phyloP scores from a whole-genome alignment of 2,888 invertebrate genomes.

The Heliconius aoede region DNA sequence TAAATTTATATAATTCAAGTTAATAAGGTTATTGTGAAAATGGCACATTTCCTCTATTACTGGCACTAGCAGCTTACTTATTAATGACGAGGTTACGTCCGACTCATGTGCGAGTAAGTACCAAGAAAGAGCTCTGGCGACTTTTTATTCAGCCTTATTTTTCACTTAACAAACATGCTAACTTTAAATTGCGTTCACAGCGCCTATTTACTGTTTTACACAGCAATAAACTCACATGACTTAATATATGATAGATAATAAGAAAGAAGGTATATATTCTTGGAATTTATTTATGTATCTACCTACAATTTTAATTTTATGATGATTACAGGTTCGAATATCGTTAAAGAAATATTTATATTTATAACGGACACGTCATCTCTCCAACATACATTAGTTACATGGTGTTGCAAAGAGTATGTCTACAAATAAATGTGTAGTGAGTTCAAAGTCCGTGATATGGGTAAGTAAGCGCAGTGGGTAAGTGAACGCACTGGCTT shows the following conservation, averaged over 20 bases:
- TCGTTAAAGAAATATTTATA: background rate
- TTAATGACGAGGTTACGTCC: conserved; percentile 17
- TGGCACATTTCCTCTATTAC: background rate
- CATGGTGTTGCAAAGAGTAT: background rate
- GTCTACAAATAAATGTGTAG: background rate
- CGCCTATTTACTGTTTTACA: background rate
- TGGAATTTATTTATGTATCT: too few species aligned
- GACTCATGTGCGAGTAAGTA: conserved; percentile 11
- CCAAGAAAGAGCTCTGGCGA: conserved; percentile 16
- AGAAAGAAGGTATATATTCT: background rate
- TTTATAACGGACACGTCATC: background rate
- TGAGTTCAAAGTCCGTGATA: background rate
- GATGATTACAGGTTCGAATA: background rate
- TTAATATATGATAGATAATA: background rate
- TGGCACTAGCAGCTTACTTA: background rate
- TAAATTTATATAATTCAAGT: background rate
- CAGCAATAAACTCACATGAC: background rate
- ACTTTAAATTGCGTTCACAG: conserved; percentile 3
- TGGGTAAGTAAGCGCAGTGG: too few species aligned
- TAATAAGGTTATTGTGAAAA: background rate
- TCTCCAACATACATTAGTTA: too few species aligned
- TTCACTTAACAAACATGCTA: conserved; percentile 23
- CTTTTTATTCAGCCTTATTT: conserved; percentile 19
- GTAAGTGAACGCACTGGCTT: too few species aligned
- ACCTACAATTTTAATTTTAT: too few species aligned